These are phyloP conservation scores for Lepus townsendii DNA, from an alignment of 2,797 vertebrate genomes.

Conservation along the genomic window DNA sequence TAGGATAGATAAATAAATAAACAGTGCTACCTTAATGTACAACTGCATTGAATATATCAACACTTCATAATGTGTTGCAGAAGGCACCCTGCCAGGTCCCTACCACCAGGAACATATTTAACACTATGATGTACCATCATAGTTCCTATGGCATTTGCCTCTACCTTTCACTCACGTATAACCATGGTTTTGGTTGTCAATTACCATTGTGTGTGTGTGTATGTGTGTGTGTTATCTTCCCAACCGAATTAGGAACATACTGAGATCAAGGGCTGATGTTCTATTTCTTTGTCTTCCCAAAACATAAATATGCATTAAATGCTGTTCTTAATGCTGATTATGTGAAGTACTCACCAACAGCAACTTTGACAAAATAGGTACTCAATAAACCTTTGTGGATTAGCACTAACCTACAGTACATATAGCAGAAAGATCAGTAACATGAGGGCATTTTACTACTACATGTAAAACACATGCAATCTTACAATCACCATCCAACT, in stretches of 20 bases:
- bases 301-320: not conserved
- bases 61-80: not conserved
- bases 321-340: not conserved
- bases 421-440: not conserved
- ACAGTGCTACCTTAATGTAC: not conserved
- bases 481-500: not conserved
- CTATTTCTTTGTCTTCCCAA: not conserved
- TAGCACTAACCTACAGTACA: not conserved
- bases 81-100: not conserved
- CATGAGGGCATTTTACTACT: not conserved
- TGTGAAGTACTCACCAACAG: not conserved
- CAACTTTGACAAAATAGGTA: not conserved
- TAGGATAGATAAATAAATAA: not conserved
- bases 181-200: not conserved
- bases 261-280: not conserved
- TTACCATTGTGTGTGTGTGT: not conserved
- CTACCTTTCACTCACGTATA: not conserved
- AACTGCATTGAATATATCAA: not conserved
- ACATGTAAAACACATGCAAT: not conserved
- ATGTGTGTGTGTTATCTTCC: not conserved
- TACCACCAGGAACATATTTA: rapidly evolving
- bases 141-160: not conserved
- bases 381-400: not conserved
- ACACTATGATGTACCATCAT: rapidly evolving
- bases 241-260: not conserved